A percentile compares a stretch with the other conserved stretches of the same genome.
Evolutionary conservation across 2,888 invertebrate genomes (phyloP).

Genomic region (Cantharis nigra): DNA sequence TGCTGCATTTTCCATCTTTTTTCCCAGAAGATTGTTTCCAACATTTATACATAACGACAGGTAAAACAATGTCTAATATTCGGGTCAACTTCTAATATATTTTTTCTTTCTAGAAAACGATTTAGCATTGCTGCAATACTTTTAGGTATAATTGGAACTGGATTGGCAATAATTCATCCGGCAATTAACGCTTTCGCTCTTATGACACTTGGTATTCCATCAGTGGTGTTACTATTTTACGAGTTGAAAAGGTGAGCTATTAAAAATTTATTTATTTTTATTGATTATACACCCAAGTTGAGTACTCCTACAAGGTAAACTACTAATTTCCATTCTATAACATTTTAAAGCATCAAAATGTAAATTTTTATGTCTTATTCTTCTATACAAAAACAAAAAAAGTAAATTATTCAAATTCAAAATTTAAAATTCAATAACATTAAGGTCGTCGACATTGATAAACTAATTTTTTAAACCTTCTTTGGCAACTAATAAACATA

Average conservation of each 20-base stretch:
- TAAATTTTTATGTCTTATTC: not conserved
- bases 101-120: constrained; percentile 59
- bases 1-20: constrained; percentile 77
- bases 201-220: constrained; percentile 74
- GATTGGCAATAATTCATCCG: constrained; percentile 74
- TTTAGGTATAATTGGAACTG: constrained; percentile 68
- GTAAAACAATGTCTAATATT: constrained; percentile 53
- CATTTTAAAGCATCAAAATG: not conserved
- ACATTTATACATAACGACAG: constrained; percentile 67
- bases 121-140: constrained; percentile 65
- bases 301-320: not conserved
- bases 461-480: not conserved
- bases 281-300: too few relatives aligned
- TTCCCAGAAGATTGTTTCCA: constrained; percentile 72
- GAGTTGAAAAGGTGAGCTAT: constrained; percentile 67
- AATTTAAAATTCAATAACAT: not conserved
- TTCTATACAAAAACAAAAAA: not conserved
- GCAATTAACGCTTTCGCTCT: constrained; percentile 82
- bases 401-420: not conserved
- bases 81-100: constrained; percentile 23
- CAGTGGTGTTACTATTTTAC: constrained; percentile 67
- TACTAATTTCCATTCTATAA: not conserved
- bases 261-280: not conserved
- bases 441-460: not conserved
- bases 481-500: not conserved